Evolutionary conservation across 2,797 vertebrate genomes (phyloP).

Genomic region (Malacoctenus gilli): DNA sequence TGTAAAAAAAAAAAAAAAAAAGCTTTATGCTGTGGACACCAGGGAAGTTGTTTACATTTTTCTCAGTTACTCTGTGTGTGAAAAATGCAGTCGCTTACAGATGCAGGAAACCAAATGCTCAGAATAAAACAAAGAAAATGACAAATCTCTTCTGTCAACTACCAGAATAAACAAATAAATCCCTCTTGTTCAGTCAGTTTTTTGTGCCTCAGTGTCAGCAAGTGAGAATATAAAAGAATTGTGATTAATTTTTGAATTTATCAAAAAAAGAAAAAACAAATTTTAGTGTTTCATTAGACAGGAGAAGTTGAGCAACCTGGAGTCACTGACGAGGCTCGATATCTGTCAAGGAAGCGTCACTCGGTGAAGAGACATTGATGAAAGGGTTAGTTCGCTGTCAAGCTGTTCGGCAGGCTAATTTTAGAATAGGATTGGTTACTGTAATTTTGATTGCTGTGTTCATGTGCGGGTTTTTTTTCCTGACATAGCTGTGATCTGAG

Average conservation of each 20-base stretch:
- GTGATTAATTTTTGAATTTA: too few relatives aligned
- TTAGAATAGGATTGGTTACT: neutral
- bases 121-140: too few relatives aligned
- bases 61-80: too few relatives aligned
- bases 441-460: neutral
- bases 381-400: neutral
- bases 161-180: neutral
- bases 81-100: too few relatives aligned
- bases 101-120: too few relatives aligned
- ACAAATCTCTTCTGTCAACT: neutral
- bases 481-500: neutral
- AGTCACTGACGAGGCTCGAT: neutral
- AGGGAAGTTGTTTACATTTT: too few relatives aligned
- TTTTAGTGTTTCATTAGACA: neutral
- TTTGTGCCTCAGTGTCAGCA: neutral
- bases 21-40: too few relatives aligned
- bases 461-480: neutral
- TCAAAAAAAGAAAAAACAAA: too few relatives aligned
- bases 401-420: neutral
- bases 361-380: neutral
- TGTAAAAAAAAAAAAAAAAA: too few relatives aligned
- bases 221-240: too few relatives aligned
- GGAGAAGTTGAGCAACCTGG: neutral
- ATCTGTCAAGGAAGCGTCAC: neutral
- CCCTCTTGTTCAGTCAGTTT: neutral